Percentiles rank a stretch among this genome's conserved stretches.
Evolutionary conservation across 2,888 invertebrate genomes (phyloP).

Genomic region (Drosophila fungiperda): DNA sequence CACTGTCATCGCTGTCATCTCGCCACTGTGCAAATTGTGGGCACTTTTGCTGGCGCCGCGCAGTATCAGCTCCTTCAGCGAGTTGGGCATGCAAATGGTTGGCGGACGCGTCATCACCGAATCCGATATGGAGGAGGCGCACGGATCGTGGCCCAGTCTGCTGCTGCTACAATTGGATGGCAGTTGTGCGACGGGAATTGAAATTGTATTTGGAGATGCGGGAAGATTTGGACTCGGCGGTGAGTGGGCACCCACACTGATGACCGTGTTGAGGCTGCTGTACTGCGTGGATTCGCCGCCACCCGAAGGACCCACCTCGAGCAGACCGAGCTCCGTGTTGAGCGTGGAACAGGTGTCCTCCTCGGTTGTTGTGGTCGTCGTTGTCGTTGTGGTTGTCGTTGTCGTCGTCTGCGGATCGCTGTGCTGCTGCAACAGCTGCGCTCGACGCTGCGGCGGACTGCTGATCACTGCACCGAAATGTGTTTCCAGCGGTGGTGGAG

Average conservation of each 20-base stretch:
- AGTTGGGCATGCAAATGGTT: constrained; percentile 82
- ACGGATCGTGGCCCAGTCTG: constrained; percentile 75
- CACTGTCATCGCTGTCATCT: constrained; percentile 14
- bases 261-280: constrained; percentile 81
- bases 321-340: constrained; percentile 81
- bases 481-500: constrained; percentile 78
- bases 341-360: constrained; percentile 84
- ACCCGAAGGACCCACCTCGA: constrained; percentile 38
- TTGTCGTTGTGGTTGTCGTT: constrained; percentile 71
- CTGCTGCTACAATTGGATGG: constrained; percentile 48
- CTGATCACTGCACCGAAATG: constrained; percentile 81
- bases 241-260: constrained; percentile 73
- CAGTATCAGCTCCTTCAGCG: constrained; percentile 82
- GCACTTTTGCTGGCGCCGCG: constrained; percentile 77
- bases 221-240: constrained; percentile 61
- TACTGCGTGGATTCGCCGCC: constrained; percentile 76
- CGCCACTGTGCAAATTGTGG: constrained; percentile 48
- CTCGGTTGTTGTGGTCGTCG: constrained; percentile 81
- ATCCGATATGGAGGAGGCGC: constrained; percentile 82
- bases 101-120: constrained; percentile 74
- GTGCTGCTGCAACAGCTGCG: constrained; percentile 82
- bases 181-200: constrained; percentile 61
- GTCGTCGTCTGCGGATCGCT: constrained; percentile 84
- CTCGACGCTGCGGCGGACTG: constrained; percentile 78
- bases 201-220: constrained; percentile 23